phyloP scores from a whole-genome alignment of 2,888 invertebrate genomes.

The Eubasilissa splendida region DNA sequence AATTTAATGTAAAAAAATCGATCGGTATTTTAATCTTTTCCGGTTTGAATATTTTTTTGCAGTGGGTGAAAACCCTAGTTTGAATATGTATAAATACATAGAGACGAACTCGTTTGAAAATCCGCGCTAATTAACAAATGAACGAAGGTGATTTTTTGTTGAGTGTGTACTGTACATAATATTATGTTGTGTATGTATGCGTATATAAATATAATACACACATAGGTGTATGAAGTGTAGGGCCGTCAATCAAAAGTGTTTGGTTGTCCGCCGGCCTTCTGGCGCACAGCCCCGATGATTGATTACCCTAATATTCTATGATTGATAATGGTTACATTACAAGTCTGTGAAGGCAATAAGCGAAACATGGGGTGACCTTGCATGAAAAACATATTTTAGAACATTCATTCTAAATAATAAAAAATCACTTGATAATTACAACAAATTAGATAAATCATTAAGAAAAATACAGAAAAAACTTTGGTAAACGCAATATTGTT shows the following conservation, averaged over 20 bases:
- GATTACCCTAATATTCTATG: slow-evolving; percentile 57
- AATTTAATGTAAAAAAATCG: too few species aligned
- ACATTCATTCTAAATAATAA: neutral
- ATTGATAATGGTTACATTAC: slow-evolving; percentile 57
- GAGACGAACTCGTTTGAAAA: slow-evolving; percentile 1
- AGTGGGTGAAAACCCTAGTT: too few species aligned
- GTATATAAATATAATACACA: neutral
- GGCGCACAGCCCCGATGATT: slow-evolving; percentile 51
- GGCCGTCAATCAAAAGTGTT: slow-evolving; percentile 48
- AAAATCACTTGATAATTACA: too few species aligned
- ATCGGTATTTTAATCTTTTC: too few species aligned
- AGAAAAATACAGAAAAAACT: too few species aligned
- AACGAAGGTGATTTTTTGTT: slow-evolving; percentile 7
- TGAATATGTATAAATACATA: too few species aligned
- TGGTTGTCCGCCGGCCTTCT: slow-evolving; percentile 46
- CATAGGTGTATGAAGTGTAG: slow-evolving; percentile 40
- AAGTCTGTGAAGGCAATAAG: slow-evolving; percentile 45
- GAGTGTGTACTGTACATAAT: neutral
- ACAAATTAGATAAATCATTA: too few species aligned
- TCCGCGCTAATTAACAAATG: slow-evolving; percentile 30
- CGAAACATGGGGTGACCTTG: slow-evolving; percentile 35
- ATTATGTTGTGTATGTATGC: neutral
- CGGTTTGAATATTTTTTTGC: too few species aligned
- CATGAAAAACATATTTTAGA: neutral
- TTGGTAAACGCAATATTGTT: too few species aligned